These are phyloP conservation scores for Melanotaenia boesemani DNA, from an alignment of 2,797 vertebrate genomes.

Conservation along the genomic window DNA sequence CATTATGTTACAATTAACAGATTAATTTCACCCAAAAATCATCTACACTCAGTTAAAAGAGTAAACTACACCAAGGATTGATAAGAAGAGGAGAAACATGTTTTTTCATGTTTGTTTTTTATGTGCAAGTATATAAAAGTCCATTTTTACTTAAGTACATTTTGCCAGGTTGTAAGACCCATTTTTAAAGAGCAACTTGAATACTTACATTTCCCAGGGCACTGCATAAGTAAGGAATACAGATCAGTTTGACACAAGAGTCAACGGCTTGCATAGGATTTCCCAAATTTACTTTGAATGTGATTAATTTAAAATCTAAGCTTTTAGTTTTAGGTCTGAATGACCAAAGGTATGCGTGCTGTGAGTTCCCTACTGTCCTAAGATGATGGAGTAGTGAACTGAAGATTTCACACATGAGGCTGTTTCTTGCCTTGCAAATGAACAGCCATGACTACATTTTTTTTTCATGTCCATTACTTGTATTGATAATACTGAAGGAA, in stretches of 20 bases:
- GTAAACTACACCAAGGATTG: not conserved
- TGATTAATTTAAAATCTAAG: constrained; percentile 27
- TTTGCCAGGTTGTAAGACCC: constrained; percentile 44
- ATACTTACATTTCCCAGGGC: constrained; percentile 10
- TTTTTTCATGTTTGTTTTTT: constrained; percentile 8
- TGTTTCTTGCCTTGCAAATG: not conserved
- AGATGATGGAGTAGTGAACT: not conserved
- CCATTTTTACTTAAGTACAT: constrained; percentile 33
- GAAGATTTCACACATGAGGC: not conserved
- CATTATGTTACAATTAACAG: not conserved
- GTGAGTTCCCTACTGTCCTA: constrained; percentile 11
- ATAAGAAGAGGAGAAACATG: not conserved
- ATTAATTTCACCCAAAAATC: not conserved
- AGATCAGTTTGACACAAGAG: constrained; percentile 35
- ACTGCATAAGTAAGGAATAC: constrained; percentile 30
- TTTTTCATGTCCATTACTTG: not conserved
- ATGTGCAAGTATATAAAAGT: constrained; percentile 14
- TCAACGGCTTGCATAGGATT: constrained; percentile 14
- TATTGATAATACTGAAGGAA: not conserved
- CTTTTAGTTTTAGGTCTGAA: constrained; percentile 2
- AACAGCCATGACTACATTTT: not conserved
- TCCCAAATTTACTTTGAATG: constrained; percentile 17
- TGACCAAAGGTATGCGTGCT: not conserved
- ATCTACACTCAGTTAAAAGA: not conserved
- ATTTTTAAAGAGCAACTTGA: constrained; percentile 44